A percentile compares a stretch with the other conserved stretches of the same genome.
Conservation (phyloP, 2,113 vertebrate genomes). For the Aptenodytes forsteri region DNA sequence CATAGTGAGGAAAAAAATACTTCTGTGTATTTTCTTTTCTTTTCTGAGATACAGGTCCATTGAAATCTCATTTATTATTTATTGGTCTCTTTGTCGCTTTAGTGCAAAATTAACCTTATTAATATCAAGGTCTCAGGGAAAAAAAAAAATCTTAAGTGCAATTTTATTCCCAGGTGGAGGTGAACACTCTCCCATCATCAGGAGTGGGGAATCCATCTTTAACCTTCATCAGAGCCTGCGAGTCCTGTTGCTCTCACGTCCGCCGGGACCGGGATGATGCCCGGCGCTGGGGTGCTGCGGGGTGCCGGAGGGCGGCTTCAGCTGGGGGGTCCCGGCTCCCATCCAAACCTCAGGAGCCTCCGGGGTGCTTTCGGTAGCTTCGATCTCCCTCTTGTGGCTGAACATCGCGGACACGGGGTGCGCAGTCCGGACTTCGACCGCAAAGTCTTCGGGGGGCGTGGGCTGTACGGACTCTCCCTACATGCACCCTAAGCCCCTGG, state of each 20-base stretch:
- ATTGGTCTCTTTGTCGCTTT: not conserved
- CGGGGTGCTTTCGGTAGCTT: not conserved
- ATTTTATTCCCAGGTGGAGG: not conserved
- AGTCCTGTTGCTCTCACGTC: fast-evolving
- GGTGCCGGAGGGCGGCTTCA: not conserved
- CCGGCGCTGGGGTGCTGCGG: fast-evolving
- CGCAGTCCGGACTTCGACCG: fast-evolving
- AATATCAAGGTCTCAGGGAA: not conserved
- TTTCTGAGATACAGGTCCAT: not conserved
- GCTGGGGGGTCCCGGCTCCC: not conserved
- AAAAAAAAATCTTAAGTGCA: fast-evolving
- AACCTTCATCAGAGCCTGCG: fast-evolving
- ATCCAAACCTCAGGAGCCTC: not conserved
- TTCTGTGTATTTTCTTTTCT: not conserved
- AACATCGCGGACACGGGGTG: not conserved
- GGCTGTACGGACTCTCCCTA: not conserved
- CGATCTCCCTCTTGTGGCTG: slow-evolving; percentile 62
- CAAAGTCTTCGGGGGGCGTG: fast-evolving
- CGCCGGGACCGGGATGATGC: fast-evolving
- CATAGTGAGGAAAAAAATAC: not conserved
- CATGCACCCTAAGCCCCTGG: not conserved
- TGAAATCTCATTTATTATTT: not conserved
- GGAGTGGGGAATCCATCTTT: not conserved
- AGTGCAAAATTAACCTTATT: not conserved
- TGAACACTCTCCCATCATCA: not conserved